Evolutionary conservation across 1,140 invertebrate species (phyloP).

Genomic region (Penaeus indicus): DNA sequence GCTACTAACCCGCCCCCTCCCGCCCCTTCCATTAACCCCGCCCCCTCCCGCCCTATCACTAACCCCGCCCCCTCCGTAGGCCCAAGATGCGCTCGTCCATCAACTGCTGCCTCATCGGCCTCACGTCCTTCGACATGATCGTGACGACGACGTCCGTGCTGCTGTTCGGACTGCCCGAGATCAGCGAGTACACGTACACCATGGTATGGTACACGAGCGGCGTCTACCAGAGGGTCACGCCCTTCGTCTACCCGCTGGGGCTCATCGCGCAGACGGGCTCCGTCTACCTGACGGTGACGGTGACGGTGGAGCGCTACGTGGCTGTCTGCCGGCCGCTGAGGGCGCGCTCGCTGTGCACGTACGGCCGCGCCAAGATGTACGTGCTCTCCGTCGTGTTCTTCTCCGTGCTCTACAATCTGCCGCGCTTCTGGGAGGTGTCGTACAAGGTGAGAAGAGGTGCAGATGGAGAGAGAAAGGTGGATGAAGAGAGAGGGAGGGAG

Average conservation of each 20-base stretch:
- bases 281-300: constrained; percentile 94
- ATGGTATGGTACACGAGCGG: constrained; percentile 82
- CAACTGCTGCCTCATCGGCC: constrained; percentile 90
- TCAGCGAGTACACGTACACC: constrained; percentile 83
- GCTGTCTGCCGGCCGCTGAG: constrained; percentile 94
- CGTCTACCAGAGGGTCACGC: constrained; percentile 85
- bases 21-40: background rate
- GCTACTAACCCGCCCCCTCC: background rate
- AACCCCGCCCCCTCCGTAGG: constrained; percentile 73
- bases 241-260: constrained; percentile 87
- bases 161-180: constrained; percentile 86
- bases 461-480: no score
- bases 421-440: constrained; percentile 75
- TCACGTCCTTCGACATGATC: constrained; percentile 91
- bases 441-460: constrained; percentile 51
- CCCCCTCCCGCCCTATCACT: background rate
- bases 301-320: constrained; percentile 95
- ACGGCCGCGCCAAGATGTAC: constrained; percentile 87
- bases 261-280: constrained; percentile 86
- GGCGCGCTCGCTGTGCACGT: constrained; percentile 90
- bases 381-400: constrained; percentile 86
- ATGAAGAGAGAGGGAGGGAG: no score
- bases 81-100: constrained; percentile 95
- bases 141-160: constrained; percentile 89
- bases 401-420: constrained; percentile 89